Evolutionary conservation across 2,797 vertebrate genomes (phyloP).

Genomic region (Sebastes steindachneri): DNA sequence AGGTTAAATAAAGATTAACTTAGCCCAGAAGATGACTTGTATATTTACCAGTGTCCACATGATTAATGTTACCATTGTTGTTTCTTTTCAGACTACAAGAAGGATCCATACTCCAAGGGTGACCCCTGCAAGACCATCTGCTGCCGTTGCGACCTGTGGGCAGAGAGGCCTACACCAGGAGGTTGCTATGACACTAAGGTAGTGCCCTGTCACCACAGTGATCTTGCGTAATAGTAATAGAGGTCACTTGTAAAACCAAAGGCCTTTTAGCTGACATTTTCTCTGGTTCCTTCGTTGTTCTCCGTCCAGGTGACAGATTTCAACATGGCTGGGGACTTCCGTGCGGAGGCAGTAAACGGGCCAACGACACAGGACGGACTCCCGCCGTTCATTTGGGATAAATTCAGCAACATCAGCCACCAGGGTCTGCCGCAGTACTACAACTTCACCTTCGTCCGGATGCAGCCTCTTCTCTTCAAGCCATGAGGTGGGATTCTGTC

Average conservation of each 20-base stretch:
- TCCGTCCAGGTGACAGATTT: conserved; percentile 88
- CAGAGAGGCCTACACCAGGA: conserved; percentile 75
- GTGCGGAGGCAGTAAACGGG: conserved; percentile 88
- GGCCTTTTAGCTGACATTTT: not conserved
- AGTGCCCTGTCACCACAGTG: not conserved
- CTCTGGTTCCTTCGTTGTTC: not conserved
- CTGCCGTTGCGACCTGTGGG: conserved; percentile 88
- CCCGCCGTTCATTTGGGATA: conserved; percentile 87
- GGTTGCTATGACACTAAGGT: conserved; percentile 98
- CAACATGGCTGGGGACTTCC: conserved; percentile 83
- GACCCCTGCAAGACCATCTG: conserved; percentile 93
- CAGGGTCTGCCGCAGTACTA: conserved; percentile 88
- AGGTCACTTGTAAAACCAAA: not conserved
- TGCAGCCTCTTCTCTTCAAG: conserved; percentile 83
- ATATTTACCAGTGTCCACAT: not conserved
- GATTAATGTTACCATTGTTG: not conserved
- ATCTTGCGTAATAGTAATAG: not conserved
- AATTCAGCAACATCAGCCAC: conserved; percentile 86
- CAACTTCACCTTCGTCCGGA: conserved; percentile 89
- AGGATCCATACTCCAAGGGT: conserved; percentile 87
- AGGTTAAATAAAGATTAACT: not conserved
- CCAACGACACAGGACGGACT: conserved; percentile 90
- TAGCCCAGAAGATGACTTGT: not conserved
- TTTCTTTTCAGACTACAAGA: conserved; percentile 85
- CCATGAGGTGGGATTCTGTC: conserved; percentile 60